Conservation (phyloP, 2,797 vertebrate genomes). For the Notamacropus eugenii region DNA sequence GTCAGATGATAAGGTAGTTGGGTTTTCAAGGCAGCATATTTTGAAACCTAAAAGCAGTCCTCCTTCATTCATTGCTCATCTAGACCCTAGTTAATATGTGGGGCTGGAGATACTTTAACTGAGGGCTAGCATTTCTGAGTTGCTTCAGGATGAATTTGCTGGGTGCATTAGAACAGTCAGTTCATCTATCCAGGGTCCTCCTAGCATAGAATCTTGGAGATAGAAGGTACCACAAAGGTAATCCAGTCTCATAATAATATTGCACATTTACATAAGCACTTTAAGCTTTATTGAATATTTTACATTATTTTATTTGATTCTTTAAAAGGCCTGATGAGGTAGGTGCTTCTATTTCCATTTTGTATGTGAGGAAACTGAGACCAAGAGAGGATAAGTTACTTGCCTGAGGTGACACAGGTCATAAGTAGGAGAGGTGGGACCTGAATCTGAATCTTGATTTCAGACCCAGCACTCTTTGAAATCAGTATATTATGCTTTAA, state of each 20-base stretch:
- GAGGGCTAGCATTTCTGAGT: neutral
- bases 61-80: constrained; percentile 17
- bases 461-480: neutral
- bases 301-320: neutral
- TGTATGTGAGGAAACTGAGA: neutral
- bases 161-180: neutral
- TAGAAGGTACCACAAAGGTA: neutral
- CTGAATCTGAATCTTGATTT: neutral
- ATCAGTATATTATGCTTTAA: neutral
- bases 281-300: neutral
- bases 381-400: neutral
- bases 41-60: neutral
- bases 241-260: neutral
- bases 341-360: neutral
- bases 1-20: neutral
- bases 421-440: neutral
- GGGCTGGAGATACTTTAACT: neutral
- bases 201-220: neutral
- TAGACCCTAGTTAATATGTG: constrained; percentile 9
- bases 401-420: neutral
- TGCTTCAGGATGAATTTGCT: neutral
- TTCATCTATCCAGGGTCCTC: neutral
- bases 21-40: neutral
- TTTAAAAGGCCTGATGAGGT: neutral
- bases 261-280: neutral